A percentile compares a stretch with the other conserved stretches of the same genome.
These are phyloP conservation scores for Amyelois transitella DNA, from an alignment of 1,140 invertebrate species.

Conservation along the genomic window DNA sequence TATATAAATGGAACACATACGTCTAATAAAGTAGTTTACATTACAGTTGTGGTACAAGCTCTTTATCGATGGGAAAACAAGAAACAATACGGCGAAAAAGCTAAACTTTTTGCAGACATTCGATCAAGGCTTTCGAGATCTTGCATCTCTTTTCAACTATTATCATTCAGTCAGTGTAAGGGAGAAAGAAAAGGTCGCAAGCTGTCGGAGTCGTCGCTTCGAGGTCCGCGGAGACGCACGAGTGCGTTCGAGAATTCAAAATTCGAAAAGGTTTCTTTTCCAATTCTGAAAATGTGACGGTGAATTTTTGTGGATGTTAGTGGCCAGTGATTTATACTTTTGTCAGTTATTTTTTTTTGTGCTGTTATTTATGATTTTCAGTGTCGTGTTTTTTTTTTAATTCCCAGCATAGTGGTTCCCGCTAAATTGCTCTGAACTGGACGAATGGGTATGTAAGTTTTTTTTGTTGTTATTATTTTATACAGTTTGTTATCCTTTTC, in stretches of 20 bases:
- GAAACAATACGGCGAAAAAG: slow-evolving; percentile 9
- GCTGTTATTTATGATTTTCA: not conserved
- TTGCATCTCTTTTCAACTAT: slow-evolving; percentile 1
- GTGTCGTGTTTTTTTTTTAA: not conserved
- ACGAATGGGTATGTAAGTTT: not conserved
- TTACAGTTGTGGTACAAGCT: not conserved
- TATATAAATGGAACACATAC: too few relatives aligned
- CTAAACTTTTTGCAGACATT: slow-evolving; percentile 10
- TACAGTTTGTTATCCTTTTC: not conserved
- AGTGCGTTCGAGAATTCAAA: slow-evolving; percentile 23
- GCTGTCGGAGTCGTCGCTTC: slow-evolving; percentile 14
- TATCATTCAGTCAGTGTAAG: slow-evolving; percentile 4
- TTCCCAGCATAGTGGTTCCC: not conserved
- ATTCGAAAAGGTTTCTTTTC: slow-evolving; percentile 23
- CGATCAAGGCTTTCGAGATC: slow-evolving; percentile 5
- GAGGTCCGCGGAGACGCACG: slow-evolving; percentile 32
- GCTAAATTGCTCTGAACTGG: not conserved
- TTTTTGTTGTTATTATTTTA: not conserved
- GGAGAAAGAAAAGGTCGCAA: slow-evolving; percentile 15
- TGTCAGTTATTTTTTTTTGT: not conserved
- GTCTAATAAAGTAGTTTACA: not conserved
- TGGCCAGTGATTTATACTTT: not conserved
- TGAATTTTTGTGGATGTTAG: not conserved
- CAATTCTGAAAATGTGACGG: slow-evolving; percentile 14
- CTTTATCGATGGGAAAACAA: not conserved